phyloP scores from a whole-genome alignment of 35 echinoderm and acorn worm species.

The Apostichopus japonicus region DNA sequence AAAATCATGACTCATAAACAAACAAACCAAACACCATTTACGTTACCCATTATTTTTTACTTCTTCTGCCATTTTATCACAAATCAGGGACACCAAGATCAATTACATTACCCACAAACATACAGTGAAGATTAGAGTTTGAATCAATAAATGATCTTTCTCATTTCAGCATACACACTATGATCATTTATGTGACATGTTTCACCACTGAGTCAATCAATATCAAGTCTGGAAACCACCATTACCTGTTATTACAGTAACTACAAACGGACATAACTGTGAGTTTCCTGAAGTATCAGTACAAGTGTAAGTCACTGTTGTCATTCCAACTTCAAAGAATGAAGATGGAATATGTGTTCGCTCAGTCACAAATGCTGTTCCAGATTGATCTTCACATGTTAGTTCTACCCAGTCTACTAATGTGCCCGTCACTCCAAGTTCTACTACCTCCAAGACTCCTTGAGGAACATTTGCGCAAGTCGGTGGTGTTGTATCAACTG shows the following conservation, averaged over 20 bases:
- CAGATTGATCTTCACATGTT: conserved; percentile 8
- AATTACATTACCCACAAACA: too few relatives aligned
- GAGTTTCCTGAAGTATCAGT: neutral
- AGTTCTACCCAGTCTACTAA: neutral
- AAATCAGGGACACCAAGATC: too few relatives aligned
- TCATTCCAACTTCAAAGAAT: neutral
- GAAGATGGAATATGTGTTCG: neutral
- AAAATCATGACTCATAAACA: too few relatives aligned
- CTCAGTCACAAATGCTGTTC: neutral
- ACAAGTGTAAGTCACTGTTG: neutral
- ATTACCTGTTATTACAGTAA: conserved; percentile 13
- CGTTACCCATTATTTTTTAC: too few relatives aligned
- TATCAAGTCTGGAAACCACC: neutral
- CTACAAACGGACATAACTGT: neutral
- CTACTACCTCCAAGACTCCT: neutral
- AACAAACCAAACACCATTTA: too few relatives aligned
- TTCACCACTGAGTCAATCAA: too few relatives aligned
- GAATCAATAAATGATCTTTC: too few relatives aligned
- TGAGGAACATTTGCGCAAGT: neutral
- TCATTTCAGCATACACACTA: too few relatives aligned
- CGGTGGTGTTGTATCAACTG: conserved; percentile 46
- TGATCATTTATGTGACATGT: too few relatives aligned
- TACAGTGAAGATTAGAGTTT: too few relatives aligned
- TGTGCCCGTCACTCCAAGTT: neutral
- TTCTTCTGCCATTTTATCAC: too few relatives aligned